Evolutionary conservation across 2,113 vertebrate genomes (phyloP), one percentile per base, ranked within the genome.

Genomic region (Dermatemys mawii): DNA sequence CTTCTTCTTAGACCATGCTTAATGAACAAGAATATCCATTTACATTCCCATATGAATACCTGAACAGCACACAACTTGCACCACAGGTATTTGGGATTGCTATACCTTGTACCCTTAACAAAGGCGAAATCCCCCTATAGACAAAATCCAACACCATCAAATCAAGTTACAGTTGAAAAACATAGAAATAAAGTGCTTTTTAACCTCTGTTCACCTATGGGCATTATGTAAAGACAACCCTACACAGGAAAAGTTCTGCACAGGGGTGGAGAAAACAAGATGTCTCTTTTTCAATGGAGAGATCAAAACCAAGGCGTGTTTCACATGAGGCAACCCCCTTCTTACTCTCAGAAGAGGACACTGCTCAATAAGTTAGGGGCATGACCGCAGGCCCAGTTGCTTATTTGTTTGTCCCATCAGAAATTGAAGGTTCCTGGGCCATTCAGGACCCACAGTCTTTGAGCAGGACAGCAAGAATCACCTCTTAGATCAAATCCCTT

Each of bases 11-110:
- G 5, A 53, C 53, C 38, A 29, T 60, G 0, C 75, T 60, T 89
- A 1, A 48, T 49, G 38, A 88, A 84, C 1, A 0, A 86, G 11
- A 35, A 38, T 1, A 41, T 51, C 35, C 63, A 38, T 82, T 27
- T 54, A 0, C 29, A 0, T 2, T 3, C 1, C 0, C 46, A 6
- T 48, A 35, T 70, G 48, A 53, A 1, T 1, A 21, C 60, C 17
- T 67, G 14, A 21, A n/a, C 35, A 38, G 63, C 17, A 67, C 70
- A 75, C 41, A 44, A 11, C 38, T 41, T 75, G n/a, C 38, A 44
- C 41, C 70, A 75, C 38, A 13, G 70, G 12, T 75, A 44, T 26
- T 26, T 38, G 17, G 41, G 70, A 41, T 13, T 75, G 38, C 17
- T n/a, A 35, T 63, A 63, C 57, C 14, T 27, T 35, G 32, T 17